These are phyloP conservation scores for Eulemur macaco DNA, from an alignment of 2,113 vertebrate species.

Conservation along the genomic window DNA sequence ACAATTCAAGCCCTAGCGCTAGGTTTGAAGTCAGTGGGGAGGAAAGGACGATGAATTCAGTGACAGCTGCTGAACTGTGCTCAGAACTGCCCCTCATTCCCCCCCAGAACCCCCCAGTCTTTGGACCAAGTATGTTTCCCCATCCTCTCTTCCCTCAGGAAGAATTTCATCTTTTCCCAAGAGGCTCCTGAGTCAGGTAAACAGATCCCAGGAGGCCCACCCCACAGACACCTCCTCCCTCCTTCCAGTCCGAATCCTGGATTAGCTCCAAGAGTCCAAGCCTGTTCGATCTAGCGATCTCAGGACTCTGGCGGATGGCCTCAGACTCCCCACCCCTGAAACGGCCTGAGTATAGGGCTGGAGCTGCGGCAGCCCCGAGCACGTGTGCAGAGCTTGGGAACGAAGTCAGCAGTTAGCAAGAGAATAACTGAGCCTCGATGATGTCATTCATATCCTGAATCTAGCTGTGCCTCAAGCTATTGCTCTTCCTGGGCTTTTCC, in stretches of 20 bases:
- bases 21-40: neutral
- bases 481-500: neutral
- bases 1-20: neutral
- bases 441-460: neutral
- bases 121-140: neutral
- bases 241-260: neutral
- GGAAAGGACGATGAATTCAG: neutral
- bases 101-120: neutral
- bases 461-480: neutral
- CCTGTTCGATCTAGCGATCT: neutral
- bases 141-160: neutral
- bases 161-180: neutral
- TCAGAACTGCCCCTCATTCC: neutral
- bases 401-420: neutral
- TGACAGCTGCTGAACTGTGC: neutral
- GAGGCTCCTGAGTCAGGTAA: neutral
- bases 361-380: rapidly evolving
- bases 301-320: neutral
- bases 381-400: neutral
- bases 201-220: neutral
- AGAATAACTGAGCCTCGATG: neutral
- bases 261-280: neutral
- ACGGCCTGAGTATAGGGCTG: neutral
- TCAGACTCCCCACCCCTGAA: neutral
- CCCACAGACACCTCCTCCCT: neutral